phyloP scores from a whole-genome alignment of 37 sponge, comb jelly and placozoan genomes.

The Bolinopsis microptera region DNA sequence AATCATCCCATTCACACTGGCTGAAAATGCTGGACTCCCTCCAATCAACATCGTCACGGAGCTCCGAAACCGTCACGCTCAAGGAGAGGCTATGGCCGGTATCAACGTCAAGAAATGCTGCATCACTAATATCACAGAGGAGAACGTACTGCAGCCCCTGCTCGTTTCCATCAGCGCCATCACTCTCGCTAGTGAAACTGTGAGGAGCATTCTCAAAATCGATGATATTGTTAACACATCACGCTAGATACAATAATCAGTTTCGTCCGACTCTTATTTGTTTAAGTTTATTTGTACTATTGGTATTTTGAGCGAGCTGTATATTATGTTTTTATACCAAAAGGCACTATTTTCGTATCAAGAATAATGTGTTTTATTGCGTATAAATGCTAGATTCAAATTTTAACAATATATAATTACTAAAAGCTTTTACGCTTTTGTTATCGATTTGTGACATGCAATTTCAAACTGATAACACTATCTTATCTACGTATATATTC shows the following conservation, averaged over 20 bases:
- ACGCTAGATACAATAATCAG: not conserved
- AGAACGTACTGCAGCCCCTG: constrained; percentile 77
- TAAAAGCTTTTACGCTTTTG: no score
- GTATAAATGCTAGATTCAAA: no score
- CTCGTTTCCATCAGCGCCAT: constrained; percentile 93
- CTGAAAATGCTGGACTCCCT: constrained; percentile 96
- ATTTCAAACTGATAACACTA: not conserved
- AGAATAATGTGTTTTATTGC: not conserved
- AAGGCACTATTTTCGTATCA: not conserved
- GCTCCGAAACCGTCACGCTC: constrained; percentile 87
- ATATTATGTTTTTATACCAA: not conserved
- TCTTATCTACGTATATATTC: not conserved
- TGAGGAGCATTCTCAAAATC: constrained; percentile 94
- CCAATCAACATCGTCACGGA: constrained; percentile 97
- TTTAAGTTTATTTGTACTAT: constrained; percentile 36
- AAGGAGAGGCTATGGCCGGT: constrained; percentile 89
- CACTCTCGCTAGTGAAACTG: constrained; percentile 88
- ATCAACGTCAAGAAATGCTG: constrained; percentile 96
- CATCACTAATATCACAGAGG: constrained; percentile 92
- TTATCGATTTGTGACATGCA: not conserved
- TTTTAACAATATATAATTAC: no score
- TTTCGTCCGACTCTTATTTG: constrained; percentile 31
- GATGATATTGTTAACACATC: constrained; percentile 92
- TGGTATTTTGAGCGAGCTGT: not conserved
- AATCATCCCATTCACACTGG: constrained; percentile 94